Base-by-base conservation (phyloP, 2,888 invertebrate species). In the Pristionchus maxplancki region DNA sequence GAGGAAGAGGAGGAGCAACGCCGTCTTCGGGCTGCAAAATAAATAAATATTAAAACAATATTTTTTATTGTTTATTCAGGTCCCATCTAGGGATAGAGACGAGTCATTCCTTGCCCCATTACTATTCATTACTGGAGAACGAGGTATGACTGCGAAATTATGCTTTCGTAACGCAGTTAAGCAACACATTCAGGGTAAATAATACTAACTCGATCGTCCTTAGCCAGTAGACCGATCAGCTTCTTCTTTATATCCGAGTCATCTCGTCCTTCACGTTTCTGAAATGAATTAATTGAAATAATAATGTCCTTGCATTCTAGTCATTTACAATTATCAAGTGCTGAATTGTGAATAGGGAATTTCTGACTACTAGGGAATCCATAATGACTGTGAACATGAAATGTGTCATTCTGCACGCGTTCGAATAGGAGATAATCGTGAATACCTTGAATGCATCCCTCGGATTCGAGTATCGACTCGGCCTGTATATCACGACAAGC, bases 181-280 rank as follows among this genome's bases (percentile, higher is more conserved):
- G 58, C 58, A 24, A n/a, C 20, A 20, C 5, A 6, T n/a, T 3
- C 1, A 6, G 15, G 8, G 20, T 17, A 31, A 20, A 34, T 31
- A 34, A 2, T 28, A 78, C 40, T n/a, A 9, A 58, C 88, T 34
- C 31, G 17, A 48, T 92, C 92, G 34, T 92, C 91, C 58, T 91
- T 91, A 20, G 93, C 93, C 1, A 93, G 90, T 48, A 92, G 86
- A 3, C 92, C 92, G 67, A 93, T 93, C 28, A 91, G 83, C 85
- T 92, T 92, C 82, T 91, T 89, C 24, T 64, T 34, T 28, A 88
- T 88, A 28, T 88, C 88, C 88, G 86, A 87, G 20, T 71, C 71
- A n/a, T 87, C 86, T 20, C 50, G 48, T 6, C 71, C 86, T n/a
- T 87, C 86, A 6, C 67, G 86, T 20, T 48, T 31, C 86, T 87